These are phyloP conservation scores for Aplysina aerophoba DNA, from an alignment of 37 sponge, comb jelly and placozoan genomes.

Conservation along the genomic window DNA sequence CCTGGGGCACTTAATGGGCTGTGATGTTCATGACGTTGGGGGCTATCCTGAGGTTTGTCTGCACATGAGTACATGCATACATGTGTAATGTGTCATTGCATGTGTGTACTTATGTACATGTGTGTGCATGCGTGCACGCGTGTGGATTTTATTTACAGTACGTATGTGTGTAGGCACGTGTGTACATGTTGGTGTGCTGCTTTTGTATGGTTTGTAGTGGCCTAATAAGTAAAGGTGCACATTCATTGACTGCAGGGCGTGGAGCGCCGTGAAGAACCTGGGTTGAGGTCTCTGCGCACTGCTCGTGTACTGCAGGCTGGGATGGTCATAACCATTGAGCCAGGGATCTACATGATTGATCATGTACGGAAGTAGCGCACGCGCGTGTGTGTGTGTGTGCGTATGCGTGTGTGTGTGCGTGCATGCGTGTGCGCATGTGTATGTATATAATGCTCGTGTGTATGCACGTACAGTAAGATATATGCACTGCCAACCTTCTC, in stretches of 20 bases:
- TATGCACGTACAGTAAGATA: too few species aligned
- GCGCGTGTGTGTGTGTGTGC: background rate
- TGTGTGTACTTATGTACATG: background rate
- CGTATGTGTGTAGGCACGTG: background rate
- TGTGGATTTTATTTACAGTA: background rate
- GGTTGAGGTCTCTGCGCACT: conserved; percentile 83
- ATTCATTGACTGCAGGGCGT: conserved; percentile 43
- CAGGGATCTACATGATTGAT: conserved; percentile 94
- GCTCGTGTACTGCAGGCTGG: conserved; percentile 86
- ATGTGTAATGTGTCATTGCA: background rate
- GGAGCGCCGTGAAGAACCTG: conserved; percentile 66
- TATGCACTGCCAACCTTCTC: background rate
- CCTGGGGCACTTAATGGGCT: conserved; percentile 97
- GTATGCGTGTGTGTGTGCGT: conserved; percentile 35
- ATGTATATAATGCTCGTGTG: too few species aligned
- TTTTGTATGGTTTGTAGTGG: background rate
- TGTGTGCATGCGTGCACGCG: background rate
- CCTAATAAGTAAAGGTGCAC: background rate
- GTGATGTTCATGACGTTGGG: conserved; percentile 98
- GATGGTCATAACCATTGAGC: conserved; percentile 98
- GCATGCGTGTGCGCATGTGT: background rate
- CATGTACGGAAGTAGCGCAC: conserved; percentile 54
- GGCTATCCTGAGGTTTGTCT: conserved; percentile 84
- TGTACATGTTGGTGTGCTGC: background rate
- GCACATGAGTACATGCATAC: background rate